Percentiles rank a stretch among this genome's conserved stretches.
phyloP scores from a whole-genome alignment of 1,140 invertebrate genomes.

The Aphaenogaster ashmeadi region DNA sequence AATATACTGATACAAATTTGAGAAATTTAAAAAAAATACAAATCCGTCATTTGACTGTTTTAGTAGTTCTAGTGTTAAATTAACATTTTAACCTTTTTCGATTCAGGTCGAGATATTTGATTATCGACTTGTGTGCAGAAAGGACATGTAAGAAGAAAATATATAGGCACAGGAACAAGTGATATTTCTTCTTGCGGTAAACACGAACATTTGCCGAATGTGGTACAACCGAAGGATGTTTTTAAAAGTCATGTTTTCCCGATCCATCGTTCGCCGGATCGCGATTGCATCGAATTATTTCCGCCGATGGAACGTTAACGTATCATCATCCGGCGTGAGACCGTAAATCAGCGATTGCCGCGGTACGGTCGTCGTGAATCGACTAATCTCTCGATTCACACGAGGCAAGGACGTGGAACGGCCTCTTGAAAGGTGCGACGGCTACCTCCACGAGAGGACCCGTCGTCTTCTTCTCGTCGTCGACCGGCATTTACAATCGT shows the following conservation, averaged over 20 bases:
- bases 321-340: slow-evolving; percentile 62
- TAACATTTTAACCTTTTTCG: background rate
- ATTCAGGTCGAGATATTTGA: background rate
- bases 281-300: slow-evolving; percentile 50
- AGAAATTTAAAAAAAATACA: too few species aligned
- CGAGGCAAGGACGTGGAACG: slow-evolving; percentile 77
- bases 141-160: background rate
- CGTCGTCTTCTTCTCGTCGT: slow-evolving; percentile 64
- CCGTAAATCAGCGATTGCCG: slow-evolving; percentile 58
- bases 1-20: too few species aligned
- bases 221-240: background rate
- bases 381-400: slow-evolving; percentile 76
- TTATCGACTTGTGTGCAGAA: background rate
- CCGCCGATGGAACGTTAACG: slow-evolving; percentile 49
- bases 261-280: slow-evolving; percentile 12
- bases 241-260: slow-evolving; percentile 38
- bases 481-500: slow-evolving; percentile 76
- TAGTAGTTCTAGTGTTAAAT: background rate
- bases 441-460: slow-evolving; percentile 40
- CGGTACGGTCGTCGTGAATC: slow-evolving; percentile 67
- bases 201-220: background rate
- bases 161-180: background rate
- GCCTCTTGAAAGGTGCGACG: slow-evolving; percentile 73
- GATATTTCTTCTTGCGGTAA: background rate
- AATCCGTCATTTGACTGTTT: too few species aligned